Percentiles rank a stretch among this genome's conserved stretches.
Conservation (phyloP, 2,113 vertebrate species). For the Silurus meridionalis region DNA sequence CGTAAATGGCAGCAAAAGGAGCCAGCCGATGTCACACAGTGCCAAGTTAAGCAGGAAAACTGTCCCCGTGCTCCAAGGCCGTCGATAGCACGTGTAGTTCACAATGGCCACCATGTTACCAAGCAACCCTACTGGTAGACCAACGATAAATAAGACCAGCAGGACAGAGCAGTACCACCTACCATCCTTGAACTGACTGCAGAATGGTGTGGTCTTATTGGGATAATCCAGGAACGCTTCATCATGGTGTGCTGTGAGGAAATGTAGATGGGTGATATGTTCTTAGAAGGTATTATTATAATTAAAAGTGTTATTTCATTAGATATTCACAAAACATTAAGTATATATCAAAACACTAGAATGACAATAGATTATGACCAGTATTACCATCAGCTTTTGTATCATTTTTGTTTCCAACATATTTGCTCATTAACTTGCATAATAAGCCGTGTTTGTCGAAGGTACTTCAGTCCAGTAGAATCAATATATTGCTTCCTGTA, state of each 20-base stretch:
- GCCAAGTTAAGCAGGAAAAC: slow-evolving; percentile 78
- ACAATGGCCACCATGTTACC: slow-evolving; percentile 72
- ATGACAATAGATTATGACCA: neutral
- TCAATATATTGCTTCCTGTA: neutral
- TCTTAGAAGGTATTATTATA: neutral
- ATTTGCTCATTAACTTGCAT: neutral
- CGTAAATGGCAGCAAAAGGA: slow-evolving; percentile 72
- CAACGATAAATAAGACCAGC: slow-evolving; percentile 65
- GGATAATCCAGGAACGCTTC: slow-evolving; percentile 34
- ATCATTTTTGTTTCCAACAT: neutral
- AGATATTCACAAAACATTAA: neutral
- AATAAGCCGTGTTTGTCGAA: neutral
- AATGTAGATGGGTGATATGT: neutral
- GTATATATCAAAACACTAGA: neutral
- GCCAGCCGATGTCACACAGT: slow-evolving; percentile 78
- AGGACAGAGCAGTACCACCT: slow-evolving; percentile 76
- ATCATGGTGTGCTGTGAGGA: slow-evolving; percentile 7
- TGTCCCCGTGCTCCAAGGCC: slow-evolving; percentile 66
- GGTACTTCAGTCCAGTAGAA: neutral
- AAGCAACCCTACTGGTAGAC: slow-evolving; percentile 72
- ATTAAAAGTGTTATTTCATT: neutral
- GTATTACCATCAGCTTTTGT: neutral
- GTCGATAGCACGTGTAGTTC: slow-evolving; percentile 67
- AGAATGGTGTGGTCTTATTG: slow-evolving; percentile 62
- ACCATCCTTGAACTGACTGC: slow-evolving; percentile 59